Conservation (phyloP, 2,888 invertebrate genomes). For the Slavum lentiscoides region DNA sequence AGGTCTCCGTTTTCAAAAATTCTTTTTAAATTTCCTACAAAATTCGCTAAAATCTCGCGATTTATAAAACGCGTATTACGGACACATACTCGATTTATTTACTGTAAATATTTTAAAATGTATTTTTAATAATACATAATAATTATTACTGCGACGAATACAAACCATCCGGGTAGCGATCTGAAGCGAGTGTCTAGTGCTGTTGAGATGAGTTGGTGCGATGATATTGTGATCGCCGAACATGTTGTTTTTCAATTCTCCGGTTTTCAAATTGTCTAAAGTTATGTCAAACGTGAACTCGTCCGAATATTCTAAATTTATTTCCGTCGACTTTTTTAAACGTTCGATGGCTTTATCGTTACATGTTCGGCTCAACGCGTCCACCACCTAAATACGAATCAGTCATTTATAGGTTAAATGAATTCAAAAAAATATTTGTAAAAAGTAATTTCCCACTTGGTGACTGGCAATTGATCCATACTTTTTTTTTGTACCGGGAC, state of each 20-base stretch:
- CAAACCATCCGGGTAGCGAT: constrained; percentile 66
- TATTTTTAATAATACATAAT: too few relatives aligned
- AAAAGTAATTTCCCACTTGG: too few relatives aligned
- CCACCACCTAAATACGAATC: constrained; percentile 63
- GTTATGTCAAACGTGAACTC: constrained; percentile 76
- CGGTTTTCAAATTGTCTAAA: constrained; percentile 67
- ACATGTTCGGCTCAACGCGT: constrained; percentile 64
- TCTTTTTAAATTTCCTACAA: too few relatives aligned
- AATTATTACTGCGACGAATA: not conserved
- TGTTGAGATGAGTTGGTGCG: constrained; percentile 57
- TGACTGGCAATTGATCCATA: too few relatives aligned
- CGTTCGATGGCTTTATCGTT: constrained; percentile 36
- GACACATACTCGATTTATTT: too few relatives aligned
- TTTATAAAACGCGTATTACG: too few relatives aligned
- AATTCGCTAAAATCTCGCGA: too few relatives aligned
- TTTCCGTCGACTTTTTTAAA: constrained; percentile 56
- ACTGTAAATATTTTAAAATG: too few relatives aligned
- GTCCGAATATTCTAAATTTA: constrained; percentile 65
- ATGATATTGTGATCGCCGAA: constrained; percentile 46
- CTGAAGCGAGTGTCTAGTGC: constrained; percentile 62
- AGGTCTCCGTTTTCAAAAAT: too few relatives aligned
- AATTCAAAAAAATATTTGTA: too few relatives aligned
- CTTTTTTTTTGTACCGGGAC: too few relatives aligned
- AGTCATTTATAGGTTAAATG: too few relatives aligned
- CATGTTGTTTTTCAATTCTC: constrained; percentile 54